Base-by-base conservation (phyloP, 1,140 invertebrate genomes). In the Metopolophium dirhodum region DNA sequence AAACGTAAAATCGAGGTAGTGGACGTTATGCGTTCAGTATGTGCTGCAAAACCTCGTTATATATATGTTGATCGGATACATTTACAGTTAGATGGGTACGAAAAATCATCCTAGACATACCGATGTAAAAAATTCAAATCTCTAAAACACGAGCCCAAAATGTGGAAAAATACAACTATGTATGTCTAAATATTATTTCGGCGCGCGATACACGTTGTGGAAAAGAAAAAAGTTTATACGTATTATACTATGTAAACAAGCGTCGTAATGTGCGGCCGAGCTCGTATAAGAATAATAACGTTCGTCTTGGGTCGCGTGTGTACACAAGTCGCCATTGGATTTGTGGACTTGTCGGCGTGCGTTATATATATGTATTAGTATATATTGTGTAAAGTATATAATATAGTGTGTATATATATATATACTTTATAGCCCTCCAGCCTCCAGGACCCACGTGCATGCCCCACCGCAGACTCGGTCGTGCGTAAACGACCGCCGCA, bases 391-490 rank as follows among this genome's bases (percentile, higher is more conserved):
- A 47, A 9, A 47, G 7, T 47, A 47, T 9, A 47, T 47, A 9
- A 47, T 18, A 49, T 11, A 47, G 47, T 49, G 1, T 49, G 18
- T 49, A 49, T 18, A 49, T 18, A 49, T n/a, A 35, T 47, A 47
- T 47, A 47, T 51, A 51, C 49, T 11, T 14, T 82, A 23, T 37
- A 37, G 20, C 77, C 61, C 61, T 37, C 18, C 77, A 83, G 35
- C n/a, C n/a, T n/a, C 51, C 51, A 61, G 35, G 45, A 41, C 89
- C 54, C 54, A 61, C 26, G 51, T 90, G 89, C 51, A 90, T 88
- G 86, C 22, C 30, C 22, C 45, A 61, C 30, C 41, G 22, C 41
- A 30, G 30, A 77, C 47, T 91, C 41, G 90, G 90, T 91, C 61
- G 37, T 77, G 35, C 61, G 61, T 77, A 45, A 49, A 68, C 47